Base-by-base conservation (phyloP, 1,140 invertebrate genomes). In the Drosophila navojoa region DNA sequence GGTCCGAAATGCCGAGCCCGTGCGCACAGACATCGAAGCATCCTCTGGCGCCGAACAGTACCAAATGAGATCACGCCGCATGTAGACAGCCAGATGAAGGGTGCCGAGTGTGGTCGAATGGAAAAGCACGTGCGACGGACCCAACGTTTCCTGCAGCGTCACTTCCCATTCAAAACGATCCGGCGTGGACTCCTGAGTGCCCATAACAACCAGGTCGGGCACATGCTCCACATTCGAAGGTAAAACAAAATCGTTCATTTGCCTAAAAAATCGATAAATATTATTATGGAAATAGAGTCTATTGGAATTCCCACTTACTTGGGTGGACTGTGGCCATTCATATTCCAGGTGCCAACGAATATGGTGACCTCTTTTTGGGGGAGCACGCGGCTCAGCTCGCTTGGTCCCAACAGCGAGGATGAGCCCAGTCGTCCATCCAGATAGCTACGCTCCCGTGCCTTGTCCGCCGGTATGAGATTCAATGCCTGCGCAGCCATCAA, bases 261-360 rank as follows among this genome's bases (percentile, higher is more conserved):
- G 95, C 45, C 95, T 95, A 16, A 3, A 19, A 7, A 7, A 29
- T 5, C 11, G 5, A 3, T 2, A 9, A 13, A 10, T 16, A 47
- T 16, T 15, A 9, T 42, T n/a, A 45, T 3, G 9, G 27, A 38
- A 10, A 49, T 5, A n/a, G 10, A 10, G 13, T 42, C 7, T 0
- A 11, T 40, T 84, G 93, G 45, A 7, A 13, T 50, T 10, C 0
- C 0, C 0, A 63, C 80, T 81, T 90, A 96, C 94, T 94, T 97
- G 16, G 95, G 95, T 50, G 95, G 95, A 71, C 93, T 93, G 81
- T 96, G 96, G 11, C 96, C 96, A 93, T 98, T 98, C 97, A 99
- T 98, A 92, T 99, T 99, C 98, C 98, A 99, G 5, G 97, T 98
- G 11, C 97, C 97, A 61, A 98, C 95, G 93, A 98, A 98, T 71